Conservation (phyloP, 1,140 invertebrate species). For the Drosophila nasuta region DNA sequence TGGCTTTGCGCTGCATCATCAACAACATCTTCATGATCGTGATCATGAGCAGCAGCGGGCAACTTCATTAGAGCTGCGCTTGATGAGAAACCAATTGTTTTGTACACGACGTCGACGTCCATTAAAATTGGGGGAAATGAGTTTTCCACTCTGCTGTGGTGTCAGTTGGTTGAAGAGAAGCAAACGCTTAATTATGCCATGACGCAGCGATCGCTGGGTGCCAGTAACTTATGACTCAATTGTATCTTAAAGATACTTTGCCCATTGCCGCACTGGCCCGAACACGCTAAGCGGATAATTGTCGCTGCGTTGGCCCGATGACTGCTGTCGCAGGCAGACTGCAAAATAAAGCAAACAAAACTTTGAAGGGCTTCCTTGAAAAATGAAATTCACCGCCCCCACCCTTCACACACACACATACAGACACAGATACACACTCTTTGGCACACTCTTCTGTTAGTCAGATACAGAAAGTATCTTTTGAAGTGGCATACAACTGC, state of each 20-base stretch:
- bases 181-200: constrained; percentile 14
- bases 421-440: constrained; percentile 9
- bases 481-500: constrained; percentile 24
- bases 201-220: constrained; percentile 3
- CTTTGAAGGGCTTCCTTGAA: constrained; percentile 79
- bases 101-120: background rate
- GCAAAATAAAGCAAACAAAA: constrained; percentile 79
- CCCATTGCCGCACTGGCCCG: constrained; percentile 74
- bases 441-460: background rate
- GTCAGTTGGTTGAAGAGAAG: constrained; percentile 13
- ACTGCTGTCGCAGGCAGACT: background rate
- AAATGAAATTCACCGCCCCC: constrained; percentile 26
- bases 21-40: background rate
- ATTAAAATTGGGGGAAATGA: constrained; percentile 14
- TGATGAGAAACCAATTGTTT: constrained; percentile 19
- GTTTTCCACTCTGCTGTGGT: constrained; percentile 5
- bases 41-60: constrained; percentile 23
- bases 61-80: constrained; percentile 17
- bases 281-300: constrained; percentile 79
- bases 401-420: constrained; percentile 28
- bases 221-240: constrained; percentile 51
- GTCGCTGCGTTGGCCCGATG: constrained; percentile 49
- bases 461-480: constrained; percentile 39
- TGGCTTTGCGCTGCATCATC: constrained; percentile 59
- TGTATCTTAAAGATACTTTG: constrained; percentile 79